Conservation (phyloP, 2,113 vertebrate species). For the Leptocoma aspasia region DNA sequence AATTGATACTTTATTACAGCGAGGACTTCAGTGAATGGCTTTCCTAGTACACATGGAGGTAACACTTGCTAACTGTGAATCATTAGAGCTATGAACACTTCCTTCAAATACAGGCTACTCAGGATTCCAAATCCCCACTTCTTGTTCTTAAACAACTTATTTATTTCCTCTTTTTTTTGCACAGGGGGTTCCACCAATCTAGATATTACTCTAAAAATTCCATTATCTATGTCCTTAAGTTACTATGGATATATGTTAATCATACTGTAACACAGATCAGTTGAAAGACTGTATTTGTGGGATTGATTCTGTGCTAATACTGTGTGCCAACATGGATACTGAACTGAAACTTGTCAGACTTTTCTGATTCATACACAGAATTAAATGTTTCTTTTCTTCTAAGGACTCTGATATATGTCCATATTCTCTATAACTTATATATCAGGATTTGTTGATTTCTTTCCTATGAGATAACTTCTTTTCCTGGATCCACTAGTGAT, state of each 20-base stretch:
- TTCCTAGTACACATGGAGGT: not conserved
- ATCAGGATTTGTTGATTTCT: not conserved
- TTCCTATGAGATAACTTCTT: not conserved
- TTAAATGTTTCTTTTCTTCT: not conserved
- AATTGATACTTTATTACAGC: not conserved
- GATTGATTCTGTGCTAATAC: not conserved
- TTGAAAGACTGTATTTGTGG: not conserved
- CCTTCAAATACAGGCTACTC: not conserved
- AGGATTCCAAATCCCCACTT: not conserved
- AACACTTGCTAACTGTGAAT: not conserved
- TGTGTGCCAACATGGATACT: not conserved
- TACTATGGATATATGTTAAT: not conserved
- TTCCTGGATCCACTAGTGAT: not conserved
- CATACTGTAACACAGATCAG: not conserved
- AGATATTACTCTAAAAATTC: not conserved
- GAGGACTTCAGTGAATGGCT: not conserved
- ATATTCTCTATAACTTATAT: not conserved
- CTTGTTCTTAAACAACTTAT: not conserved
- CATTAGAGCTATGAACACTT: not conserved
- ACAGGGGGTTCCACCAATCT: not conserved
- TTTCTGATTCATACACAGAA: not conserved
- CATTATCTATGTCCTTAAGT: not conserved
- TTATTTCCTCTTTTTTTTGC: not conserved
- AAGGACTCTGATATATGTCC: not conserved
- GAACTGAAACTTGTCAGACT: not conserved